phyloP scores from a whole-genome alignment of 2,888 invertebrate species.

The Anoncus sp. region DNA sequence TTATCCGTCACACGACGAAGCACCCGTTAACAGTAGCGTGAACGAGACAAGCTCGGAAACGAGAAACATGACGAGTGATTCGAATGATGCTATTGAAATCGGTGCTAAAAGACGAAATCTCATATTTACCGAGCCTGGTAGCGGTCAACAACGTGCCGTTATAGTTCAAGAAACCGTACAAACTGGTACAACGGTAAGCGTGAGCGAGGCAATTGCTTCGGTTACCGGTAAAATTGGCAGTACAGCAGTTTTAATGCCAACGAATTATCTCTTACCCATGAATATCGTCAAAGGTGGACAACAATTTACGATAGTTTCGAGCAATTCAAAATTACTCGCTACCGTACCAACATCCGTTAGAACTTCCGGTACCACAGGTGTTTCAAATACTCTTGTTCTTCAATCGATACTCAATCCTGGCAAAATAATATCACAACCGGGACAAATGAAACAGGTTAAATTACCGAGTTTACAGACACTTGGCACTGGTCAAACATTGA shows the following conservation, averaged over 20 bases:
- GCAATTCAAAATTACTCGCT: slow-evolving; percentile 86
- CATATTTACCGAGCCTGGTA: slow-evolving; percentile 78
- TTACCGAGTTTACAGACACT: slow-evolving; percentile 77
- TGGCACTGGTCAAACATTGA: slow-evolving; percentile 69
- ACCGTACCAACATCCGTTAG: slow-evolving; percentile 78
- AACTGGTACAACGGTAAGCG: slow-evolving; percentile 78
- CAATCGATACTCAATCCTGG: slow-evolving; percentile 88
- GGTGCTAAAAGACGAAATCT: slow-evolving; percentile 78
- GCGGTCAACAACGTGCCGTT: slow-evolving; percentile 78
- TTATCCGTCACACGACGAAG: slow-evolving; percentile 79
- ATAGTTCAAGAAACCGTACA: slow-evolving; percentile 81
- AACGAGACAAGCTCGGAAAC: slow-evolving; percentile 75
- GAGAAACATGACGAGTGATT: slow-evolving; percentile 78
- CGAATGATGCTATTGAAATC: slow-evolving; percentile 77
- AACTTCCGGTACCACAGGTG: slow-evolving; percentile 77
- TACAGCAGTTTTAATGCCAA: slow-evolving; percentile 88
- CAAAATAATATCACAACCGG: slow-evolving; percentile 78
- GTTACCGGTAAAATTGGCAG: slow-evolving; percentile 86
- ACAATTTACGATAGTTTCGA: slow-evolving; percentile 89
- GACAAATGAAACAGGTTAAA: slow-evolving; percentile 78
- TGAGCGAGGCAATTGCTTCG: slow-evolving; percentile 87
- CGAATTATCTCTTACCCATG: slow-evolving; percentile 89
- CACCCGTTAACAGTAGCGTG: slow-evolving; percentile 61
- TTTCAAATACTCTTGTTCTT: slow-evolving; percentile 87
- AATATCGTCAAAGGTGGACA: slow-evolving; percentile 90